These are phyloP conservation scores for Camponotus floridanus DNA, from an alignment of 1,140 invertebrate species.

Conservation along the genomic window DNA sequence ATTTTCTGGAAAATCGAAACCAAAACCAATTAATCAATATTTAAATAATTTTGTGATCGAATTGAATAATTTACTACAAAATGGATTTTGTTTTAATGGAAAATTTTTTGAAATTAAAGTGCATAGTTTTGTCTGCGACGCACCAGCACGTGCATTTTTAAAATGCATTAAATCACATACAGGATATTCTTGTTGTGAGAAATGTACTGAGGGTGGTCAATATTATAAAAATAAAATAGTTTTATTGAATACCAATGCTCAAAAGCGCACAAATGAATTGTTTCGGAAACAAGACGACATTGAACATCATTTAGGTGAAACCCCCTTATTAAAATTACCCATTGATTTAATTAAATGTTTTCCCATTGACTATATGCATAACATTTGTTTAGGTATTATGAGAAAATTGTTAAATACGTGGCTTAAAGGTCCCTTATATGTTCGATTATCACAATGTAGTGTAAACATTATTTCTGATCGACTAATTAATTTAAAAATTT, in stretches of 20 bases:
- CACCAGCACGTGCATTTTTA: background rate
- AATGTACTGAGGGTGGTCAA: background rate
- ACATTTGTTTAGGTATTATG: background rate
- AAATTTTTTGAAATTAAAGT: background rate
- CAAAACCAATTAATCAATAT: conserved; percentile 3
- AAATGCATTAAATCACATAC: conserved; percentile 1
- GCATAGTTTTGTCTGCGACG: conserved; percentile 15
- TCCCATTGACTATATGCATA: background rate
- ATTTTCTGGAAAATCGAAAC: background rate
- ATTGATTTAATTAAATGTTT: conserved; percentile 24
- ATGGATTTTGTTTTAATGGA: background rate
- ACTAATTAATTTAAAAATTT: background rate
- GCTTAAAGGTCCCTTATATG: background rate
- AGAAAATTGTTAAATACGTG: conserved; percentile 1
- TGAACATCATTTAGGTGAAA: conserved; percentile 12
- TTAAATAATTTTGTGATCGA: conserved; percentile 3
- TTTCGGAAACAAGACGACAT: background rate
- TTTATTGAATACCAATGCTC: background rate
- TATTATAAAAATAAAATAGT: conserved; percentile 18
- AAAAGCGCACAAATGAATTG: background rate
- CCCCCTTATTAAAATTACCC: background rate
- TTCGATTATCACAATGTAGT: background rate
- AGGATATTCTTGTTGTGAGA: background rate
- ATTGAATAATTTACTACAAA: background rate
- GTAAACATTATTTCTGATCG: conserved; percentile 3